A percentile compares a stretch with the other conserved stretches of the same genome.
phyloP scores from a whole-genome alignment of 37 sponge, comb jelly and placozoan genomes.

The Ephydatia muelleri region DNA sequence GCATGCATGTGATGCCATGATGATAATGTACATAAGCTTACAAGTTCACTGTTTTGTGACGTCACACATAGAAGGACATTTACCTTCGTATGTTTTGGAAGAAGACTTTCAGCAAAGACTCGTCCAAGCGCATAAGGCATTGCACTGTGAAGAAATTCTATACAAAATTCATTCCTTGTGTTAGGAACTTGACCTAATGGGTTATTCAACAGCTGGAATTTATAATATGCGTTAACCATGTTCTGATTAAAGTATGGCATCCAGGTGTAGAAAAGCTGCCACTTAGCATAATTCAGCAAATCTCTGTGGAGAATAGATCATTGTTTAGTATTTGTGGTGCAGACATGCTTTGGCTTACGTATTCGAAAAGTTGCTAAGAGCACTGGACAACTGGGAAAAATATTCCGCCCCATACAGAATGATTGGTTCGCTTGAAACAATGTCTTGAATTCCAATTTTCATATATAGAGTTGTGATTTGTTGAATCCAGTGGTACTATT shows the following conservation, averaged over 20 bases:
- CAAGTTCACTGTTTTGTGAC: too few species aligned
- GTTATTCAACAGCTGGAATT: neutral
- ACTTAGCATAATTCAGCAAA: constrained; percentile 49
- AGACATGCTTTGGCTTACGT: neutral
- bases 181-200: neutral
- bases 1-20: too few species aligned
- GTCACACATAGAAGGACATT: neutral
- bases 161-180: neutral
- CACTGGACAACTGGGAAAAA: neutral
- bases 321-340: too few species aligned
- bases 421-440: neutral
- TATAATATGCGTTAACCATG: constrained; percentile 27
- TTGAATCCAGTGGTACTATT: neutral
- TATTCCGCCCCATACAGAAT: neutral
- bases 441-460: neutral
- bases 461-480: neutral
- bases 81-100: neutral
- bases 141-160: neutral
- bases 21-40: too few species aligned
- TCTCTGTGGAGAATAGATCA: neutral
- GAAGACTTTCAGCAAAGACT: neutral
- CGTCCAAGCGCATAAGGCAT: neutral
- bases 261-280: constrained; percentile 19
- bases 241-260: constrained; percentile 19
- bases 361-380: neutral